Percentiles rank a stretch among this genome's conserved stretches.
Evolutionary conservation across 1,140 invertebrate genomes (phyloP).

Genomic region (Paralvinella palmiformis): DNA sequence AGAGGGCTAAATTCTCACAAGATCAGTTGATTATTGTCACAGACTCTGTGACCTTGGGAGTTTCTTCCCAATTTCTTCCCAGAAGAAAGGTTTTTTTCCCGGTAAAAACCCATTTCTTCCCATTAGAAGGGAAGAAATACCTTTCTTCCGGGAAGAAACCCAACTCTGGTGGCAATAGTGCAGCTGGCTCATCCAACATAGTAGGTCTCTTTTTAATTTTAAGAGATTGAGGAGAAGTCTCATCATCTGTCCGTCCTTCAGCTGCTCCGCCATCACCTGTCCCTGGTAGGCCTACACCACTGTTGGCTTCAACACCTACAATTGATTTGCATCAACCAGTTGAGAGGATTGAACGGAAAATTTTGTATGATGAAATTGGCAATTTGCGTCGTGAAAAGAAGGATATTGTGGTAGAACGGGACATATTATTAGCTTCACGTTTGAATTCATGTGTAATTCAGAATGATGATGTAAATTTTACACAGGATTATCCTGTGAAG

Average conservation of each 20-base stretch:
- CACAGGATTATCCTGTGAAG: constrained; percentile 2
- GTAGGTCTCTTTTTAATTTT: too few relatives aligned
- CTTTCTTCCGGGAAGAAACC: too few relatives aligned
- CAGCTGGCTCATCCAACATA: too few relatives aligned
- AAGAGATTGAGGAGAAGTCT: too few relatives aligned
- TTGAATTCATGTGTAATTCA: not conserved
- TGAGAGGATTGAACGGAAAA: not conserved
- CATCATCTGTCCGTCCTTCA: not conserved
- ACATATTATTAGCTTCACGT: not conserved
- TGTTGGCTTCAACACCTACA: not conserved
- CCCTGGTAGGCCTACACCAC: not conserved
- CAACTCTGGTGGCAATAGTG: too few relatives aligned
- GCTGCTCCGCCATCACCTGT: not conserved
- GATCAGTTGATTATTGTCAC: too few relatives aligned
- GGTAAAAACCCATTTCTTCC: too few relatives aligned
- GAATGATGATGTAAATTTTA: not conserved
- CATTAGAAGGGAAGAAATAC: too few relatives aligned
- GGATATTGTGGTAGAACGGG: not conserved
- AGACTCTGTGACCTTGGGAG: too few relatives aligned
- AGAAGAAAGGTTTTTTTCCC: too few relatives aligned
- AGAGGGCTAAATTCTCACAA: too few relatives aligned
- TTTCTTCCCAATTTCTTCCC: too few relatives aligned
- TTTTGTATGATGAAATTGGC: not conserved
- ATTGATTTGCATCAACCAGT: not conserved
- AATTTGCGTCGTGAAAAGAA: not conserved